A percentile compares a stretch with the other conserved stretches of the same genome.
phyloP scores from a whole-genome alignment of 2,113 vertebrate genomes.

The Ceratotherium simum region DNA sequence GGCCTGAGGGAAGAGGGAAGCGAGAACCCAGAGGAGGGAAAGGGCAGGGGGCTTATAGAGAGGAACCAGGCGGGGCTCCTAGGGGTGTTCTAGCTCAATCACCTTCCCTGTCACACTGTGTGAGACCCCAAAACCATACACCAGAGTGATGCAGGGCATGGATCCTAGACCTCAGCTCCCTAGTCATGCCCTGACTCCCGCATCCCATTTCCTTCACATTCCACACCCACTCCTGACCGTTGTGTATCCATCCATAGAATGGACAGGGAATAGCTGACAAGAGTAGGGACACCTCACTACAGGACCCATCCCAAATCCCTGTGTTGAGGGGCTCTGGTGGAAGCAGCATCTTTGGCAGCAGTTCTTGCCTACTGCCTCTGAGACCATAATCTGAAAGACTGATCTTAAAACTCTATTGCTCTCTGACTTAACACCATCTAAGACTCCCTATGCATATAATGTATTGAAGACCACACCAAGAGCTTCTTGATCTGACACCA shows the following conservation, averaged over 20 bases:
- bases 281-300: neutral
- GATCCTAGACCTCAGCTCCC: neutral
- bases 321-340: neutral
- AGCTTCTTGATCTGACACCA: neutral
- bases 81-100: neutral
- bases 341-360: neutral
- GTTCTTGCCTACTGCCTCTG: neutral
- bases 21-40: neutral
- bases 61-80: neutral
- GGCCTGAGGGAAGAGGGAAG: neutral
- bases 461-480: neutral
- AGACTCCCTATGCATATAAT: neutral
- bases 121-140: neutral
- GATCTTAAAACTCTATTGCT: neutral
- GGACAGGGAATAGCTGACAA: neutral
- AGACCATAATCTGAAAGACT: neutral
- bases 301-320: neutral
- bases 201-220: neutral
- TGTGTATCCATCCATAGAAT: neutral
- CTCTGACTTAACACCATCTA: neutral
- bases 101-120: neutral
- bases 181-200: neutral
- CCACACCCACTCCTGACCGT: neutral
- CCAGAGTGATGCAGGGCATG: neutral
- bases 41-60: neutral